Evolutionary conservation across 1,140 invertebrate genomes (phyloP).

Genomic region (Drosophila serrata): DNA sequence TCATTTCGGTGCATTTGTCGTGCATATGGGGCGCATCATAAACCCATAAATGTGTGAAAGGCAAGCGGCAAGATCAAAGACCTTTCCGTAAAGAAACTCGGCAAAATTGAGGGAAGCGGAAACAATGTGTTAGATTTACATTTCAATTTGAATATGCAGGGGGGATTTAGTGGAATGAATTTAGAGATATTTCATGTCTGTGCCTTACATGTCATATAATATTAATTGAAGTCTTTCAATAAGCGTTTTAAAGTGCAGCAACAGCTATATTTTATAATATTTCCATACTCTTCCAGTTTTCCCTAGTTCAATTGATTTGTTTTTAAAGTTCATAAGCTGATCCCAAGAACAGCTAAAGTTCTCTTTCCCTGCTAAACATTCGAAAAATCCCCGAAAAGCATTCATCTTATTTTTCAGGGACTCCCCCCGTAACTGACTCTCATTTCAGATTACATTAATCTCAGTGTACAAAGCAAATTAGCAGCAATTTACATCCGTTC

Average conservation of each 20-base stretch:
- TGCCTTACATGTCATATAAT: background rate
- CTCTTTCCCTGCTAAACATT: background rate
- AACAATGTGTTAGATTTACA: conserved; percentile 36
- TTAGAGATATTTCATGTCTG: background rate
- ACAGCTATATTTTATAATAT: too few relatives aligned
- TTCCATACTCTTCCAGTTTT: too few relatives aligned
- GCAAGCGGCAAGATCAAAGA: conserved; percentile 65
- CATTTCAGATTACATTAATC: conserved; percentile 58
- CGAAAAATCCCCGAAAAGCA: conserved; percentile 1
- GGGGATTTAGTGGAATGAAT: background rate
- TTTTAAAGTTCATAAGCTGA: background rate
- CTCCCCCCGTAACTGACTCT: conserved; percentile 10
- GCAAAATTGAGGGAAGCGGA: conserved; percentile 5
- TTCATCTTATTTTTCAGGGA: conserved; percentile 28
- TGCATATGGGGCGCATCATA: conserved; percentile 65
- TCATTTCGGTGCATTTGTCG: conserved; percentile 57
- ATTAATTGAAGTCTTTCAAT: too few relatives aligned
- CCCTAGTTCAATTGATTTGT: too few relatives aligned
- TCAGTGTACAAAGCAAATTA: conserved; percentile 61
- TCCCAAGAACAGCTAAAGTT: background rate
- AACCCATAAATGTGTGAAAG: conserved; percentile 75
- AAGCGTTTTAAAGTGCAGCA: background rate
- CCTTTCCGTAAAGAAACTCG: conserved; percentile 8
- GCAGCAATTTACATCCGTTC: conserved; percentile 69
- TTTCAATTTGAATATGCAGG: background rate